Evolutionary conservation across 2,113 vertebrate genomes (phyloP).

Genomic region (Clarias macrocephalus): DNA sequence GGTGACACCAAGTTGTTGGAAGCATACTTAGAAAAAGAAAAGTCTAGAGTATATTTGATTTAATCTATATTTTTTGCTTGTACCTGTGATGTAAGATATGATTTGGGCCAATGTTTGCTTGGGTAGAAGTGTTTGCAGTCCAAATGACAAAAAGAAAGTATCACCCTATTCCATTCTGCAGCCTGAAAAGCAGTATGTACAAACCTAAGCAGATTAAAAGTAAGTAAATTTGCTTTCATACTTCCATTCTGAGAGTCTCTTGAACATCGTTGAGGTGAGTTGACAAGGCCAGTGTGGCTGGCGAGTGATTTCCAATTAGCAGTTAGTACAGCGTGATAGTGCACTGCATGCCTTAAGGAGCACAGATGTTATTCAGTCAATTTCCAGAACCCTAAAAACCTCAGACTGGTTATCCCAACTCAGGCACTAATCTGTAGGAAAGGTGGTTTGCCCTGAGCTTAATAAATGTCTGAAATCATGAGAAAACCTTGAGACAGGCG

Average conservation of each 20-base stretch:
- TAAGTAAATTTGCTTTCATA: background rate
- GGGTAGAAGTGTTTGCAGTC: background rate
- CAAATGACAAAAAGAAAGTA: background rate
- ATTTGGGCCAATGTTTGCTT: background rate
- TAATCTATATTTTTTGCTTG: background rate
- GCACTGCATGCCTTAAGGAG: constrained; percentile 25
- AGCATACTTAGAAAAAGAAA: background rate
- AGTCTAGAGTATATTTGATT: background rate
- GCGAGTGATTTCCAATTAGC: constrained; percentile 36
- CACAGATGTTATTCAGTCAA: constrained; percentile 34
- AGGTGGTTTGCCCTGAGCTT: background rate
- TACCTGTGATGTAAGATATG: background rate
- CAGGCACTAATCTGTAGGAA: constrained; percentile 28
- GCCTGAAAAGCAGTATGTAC: background rate
- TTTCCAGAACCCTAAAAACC: constrained; percentile 24
- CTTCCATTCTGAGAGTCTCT: background rate
- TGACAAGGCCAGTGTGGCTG: constrained; percentile 22
- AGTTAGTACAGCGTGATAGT: constrained; percentile 34
- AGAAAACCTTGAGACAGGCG: background rate
- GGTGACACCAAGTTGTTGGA: background rate
- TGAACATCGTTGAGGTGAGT: background rate
- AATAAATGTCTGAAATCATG: constrained; percentile 17
- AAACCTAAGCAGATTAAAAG: background rate
- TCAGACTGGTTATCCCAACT: constrained; percentile 1
- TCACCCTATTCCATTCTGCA: background rate